Conservation (phyloP, 2,888 invertebrate genomes). For the Rhyacophila evoluta region DNA sequence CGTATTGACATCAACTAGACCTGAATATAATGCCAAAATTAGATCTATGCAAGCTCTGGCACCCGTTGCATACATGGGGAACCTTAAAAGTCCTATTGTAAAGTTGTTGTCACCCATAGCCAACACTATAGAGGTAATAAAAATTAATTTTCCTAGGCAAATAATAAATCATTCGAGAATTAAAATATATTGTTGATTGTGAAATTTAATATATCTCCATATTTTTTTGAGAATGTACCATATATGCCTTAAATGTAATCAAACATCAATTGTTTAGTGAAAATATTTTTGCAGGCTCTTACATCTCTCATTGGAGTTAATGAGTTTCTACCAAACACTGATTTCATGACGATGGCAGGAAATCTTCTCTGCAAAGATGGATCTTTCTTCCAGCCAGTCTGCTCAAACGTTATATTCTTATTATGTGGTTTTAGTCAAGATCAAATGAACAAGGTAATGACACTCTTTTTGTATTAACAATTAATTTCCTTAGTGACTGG, state of each 20-base stretch:
- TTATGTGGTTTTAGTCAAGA: slow-evolving; percentile 66
- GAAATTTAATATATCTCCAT: too few species aligned
- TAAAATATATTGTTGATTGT: too few species aligned
- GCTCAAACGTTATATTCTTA: slow-evolving; percentile 72
- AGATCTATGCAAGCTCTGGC: slow-evolving; percentile 72
- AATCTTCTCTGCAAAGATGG: slow-evolving; percentile 65
- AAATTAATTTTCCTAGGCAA: too few species aligned
- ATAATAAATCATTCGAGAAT: too few species aligned
- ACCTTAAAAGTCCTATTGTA: slow-evolving; percentile 67
- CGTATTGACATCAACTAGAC: slow-evolving; percentile 70
- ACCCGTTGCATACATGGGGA: slow-evolving; percentile 70
- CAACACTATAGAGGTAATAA: slow-evolving; percentile 65
- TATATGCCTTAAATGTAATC: too few species aligned
- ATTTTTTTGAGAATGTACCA: too few species aligned
- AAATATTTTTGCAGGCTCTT: slow-evolving; percentile 56
- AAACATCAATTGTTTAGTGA: too few species aligned
- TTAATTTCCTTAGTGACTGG: too few species aligned
- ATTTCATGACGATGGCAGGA: slow-evolving; percentile 63
- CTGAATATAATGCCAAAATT: slow-evolving; percentile 73
- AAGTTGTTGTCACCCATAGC: slow-evolving; percentile 65
- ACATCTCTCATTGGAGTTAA: slow-evolving; percentile 61
- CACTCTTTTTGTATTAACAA: too few species aligned
- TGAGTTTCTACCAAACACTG: slow-evolving; percentile 71
- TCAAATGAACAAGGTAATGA: slow-evolving; percentile 61
- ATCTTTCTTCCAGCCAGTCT: slow-evolving; percentile 65